Base-by-base conservation (phyloP, 37 sponge, comb jelly and placozoan species). In the Mnemiopsis leidyi region DNA sequence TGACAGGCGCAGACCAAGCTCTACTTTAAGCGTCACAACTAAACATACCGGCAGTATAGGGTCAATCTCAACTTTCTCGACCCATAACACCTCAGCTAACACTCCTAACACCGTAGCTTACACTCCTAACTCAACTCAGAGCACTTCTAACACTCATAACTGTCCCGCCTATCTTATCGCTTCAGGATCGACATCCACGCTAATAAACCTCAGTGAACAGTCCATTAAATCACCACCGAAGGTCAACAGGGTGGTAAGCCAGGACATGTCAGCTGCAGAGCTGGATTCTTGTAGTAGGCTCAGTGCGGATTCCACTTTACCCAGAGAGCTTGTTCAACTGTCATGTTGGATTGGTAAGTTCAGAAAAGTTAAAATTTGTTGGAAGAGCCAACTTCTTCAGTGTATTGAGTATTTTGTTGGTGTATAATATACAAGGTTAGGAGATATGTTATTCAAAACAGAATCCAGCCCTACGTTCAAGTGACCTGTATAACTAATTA, bases 341-440 rank as follows among this genome's bases (percentile, higher is more conserved):
- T 77, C 79, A 9, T 18, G 32, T 3, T 77, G 79, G 79, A 77
- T 77, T 1, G 79, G 79, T 77, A 77, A 77, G 35, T 28, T 48
- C 13, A 18, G 61, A 18, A 48, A 48, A n/a, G n/a, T n/a, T n/a
- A n/a, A n/a, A n/a, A n/a, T n/a, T n/a, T n/a, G n/a, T n/a, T n/a
- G n/a, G n/a, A n/a, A n/a, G n/a, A n/a, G n/a, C n/a, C n/a, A n/a
- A n/a, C n/a, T n/a, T n/a, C n/a, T n/a, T n/a, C n/a, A n/a, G n/a
- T n/a, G n/a, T n/a, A n/a, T n/a, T n/a, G n/a, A n/a, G n/a, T n/a
- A n/a, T n/a, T n/a, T n/a, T n/a, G n/a, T n/a, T n/a, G n/a, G n/a
- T n/a, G n/a, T n/a, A n/a, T n/a, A n/a, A n/a, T n/a, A n/a, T n/a
- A n/a, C n/a, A n/a, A n/a, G n/a, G n/a, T n/a, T n/a, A n/a, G n/a